A percentile compares a stretch with the other conserved stretches of the same genome.
Conservation (phyloP, 2,888 invertebrate species). For the Nemotelus nigrinus region DNA sequence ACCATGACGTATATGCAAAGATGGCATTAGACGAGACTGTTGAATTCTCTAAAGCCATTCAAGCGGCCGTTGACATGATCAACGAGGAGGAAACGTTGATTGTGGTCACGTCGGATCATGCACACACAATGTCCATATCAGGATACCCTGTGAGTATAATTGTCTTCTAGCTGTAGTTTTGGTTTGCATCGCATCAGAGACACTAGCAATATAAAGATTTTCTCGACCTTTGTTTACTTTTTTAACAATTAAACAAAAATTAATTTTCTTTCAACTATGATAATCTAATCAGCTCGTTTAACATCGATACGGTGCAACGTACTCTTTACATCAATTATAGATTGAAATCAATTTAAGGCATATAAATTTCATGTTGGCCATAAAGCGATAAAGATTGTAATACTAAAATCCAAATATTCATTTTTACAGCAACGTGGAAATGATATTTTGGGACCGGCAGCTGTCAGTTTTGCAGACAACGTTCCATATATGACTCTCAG, state of each 20-base stretch:
- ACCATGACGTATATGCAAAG: constrained; percentile 60
- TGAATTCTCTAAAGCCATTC: constrained; percentile 79
- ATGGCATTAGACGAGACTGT: constrained; percentile 65
- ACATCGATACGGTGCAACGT: no score
- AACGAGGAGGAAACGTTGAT: constrained; percentile 77
- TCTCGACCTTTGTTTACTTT: neutral
- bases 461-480: constrained; percentile 66
- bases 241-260: no score
- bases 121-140: constrained; percentile 78
- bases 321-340: no score
- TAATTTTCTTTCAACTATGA: no score
- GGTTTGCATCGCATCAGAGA: neutral
- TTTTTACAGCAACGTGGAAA: constrained; percentile 53
- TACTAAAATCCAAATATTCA: neutral
- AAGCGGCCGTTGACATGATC: constrained; percentile 71
- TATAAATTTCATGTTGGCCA: no score
- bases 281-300: no score
- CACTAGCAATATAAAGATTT: neutral
- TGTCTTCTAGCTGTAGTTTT: neutral
- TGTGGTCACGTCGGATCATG: constrained; percentile 84
- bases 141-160: constrained; percentile 70
- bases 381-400: no score
- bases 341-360: no score
- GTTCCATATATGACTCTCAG: constrained; percentile 74
- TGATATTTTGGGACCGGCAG: constrained; percentile 58